Conservation (phyloP, 2,888 invertebrate species). For the Synergus japonicus region DNA sequence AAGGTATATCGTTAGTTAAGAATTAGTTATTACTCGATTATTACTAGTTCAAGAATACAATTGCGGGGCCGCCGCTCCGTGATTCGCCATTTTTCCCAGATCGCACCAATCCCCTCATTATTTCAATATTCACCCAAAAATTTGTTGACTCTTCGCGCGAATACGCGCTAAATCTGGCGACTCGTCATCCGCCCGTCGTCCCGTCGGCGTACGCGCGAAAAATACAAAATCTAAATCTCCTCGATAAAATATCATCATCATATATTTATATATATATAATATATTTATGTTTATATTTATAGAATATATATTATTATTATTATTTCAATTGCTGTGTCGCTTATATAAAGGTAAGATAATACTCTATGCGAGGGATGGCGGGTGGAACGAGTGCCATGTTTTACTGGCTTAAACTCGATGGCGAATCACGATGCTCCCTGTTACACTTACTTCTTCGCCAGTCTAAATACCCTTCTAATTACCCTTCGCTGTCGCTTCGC, state of each 20-base stretch:
- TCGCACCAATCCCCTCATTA: background rate
- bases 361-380: conserved; percentile 74
- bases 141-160: background rate
- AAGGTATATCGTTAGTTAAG: conserved; percentile 57
- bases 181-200: conserved; percentile 64
- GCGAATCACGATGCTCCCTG: conserved; percentile 53
- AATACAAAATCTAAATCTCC: conserved; percentile 76
- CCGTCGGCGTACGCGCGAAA: conserved; percentile 69
- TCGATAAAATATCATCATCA: conserved; percentile 73
- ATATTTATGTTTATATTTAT: conserved; percentile 61
- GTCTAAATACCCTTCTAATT: conserved; percentile 7
- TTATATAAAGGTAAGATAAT: conserved; percentile 75
- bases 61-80: conserved; percentile 41
- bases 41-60: conserved; percentile 71
- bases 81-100: conserved; percentile 11
- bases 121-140: background rate
- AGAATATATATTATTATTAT: conserved; percentile 59
- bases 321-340: conserved; percentile 73
- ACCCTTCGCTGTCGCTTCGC: background rate
- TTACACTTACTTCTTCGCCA: conserved; percentile 29
- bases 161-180: background rate
- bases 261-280: conserved; percentile 58
- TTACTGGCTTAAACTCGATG: conserved; percentile 45
- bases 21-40: conserved; percentile 69
- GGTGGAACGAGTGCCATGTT: conserved; percentile 67